Evolutionary conservation across 2,113 vertebrate species (phyloP), one percentile per base, ranked within the genome.

Genomic region (Phoxinus phoxinus): DNA sequence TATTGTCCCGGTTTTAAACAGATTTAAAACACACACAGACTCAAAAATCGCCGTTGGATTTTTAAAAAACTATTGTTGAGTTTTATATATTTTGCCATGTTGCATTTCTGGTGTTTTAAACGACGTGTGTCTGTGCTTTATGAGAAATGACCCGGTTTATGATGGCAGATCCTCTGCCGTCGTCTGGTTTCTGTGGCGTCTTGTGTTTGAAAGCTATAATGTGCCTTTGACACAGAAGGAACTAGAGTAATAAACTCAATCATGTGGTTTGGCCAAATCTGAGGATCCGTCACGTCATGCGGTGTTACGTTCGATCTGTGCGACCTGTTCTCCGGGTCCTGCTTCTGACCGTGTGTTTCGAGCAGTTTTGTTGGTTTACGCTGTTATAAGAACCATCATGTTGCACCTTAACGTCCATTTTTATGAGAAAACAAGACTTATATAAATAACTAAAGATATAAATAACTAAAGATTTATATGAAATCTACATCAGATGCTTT

Each of bases 401-500:
- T 46, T 59, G 83, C 72, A 76, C 56, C 37, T 65, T 63, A 84
- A 23, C 0, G 1, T 69, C 67, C 7, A 48, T 37, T 30, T 69
- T 46, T 67, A 46, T 86, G 73, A 74, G 88, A 85, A 90, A 84
- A 87, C 35, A 44, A 89, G 84, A 74, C 53, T 56, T 56, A 5
- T 4, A 51, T 51, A 17, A 51, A 17, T 48, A 17, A 37, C 48
- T 69, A 53, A 75, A 86, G 67, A 86, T 73, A 51, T 51, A 17
- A 51, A 17, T 48, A 17, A 37, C 48, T 69, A 53, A 75, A 86
- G 67, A 86, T 73, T 37, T 21, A 86, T 58, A 51, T 84, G 81
- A 84, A 85, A 89, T 89, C 90, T 90, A 71, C 83, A 87, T 89
- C 35, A 87, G 67, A 0, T 86, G 85, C 86, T 76, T 92, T 91